Conservation (phyloP, 2,113 vertebrate genomes). For the Sialia sialis region DNA sequence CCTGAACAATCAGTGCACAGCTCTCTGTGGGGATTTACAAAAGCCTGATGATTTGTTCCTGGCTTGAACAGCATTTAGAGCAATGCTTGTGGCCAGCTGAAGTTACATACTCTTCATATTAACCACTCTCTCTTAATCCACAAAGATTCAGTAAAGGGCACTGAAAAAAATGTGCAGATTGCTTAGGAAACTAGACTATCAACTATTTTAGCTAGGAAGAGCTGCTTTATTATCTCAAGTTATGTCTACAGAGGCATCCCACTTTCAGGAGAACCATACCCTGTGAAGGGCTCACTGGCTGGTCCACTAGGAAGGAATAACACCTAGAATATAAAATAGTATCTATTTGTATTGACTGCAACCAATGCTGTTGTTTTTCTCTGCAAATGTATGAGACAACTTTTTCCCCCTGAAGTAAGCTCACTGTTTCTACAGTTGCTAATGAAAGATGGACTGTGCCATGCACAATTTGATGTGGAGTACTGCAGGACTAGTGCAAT, state of each 20-base stretch:
- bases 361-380: background rate
- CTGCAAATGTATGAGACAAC: background rate
- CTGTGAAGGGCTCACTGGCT: background rate
- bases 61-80: slow-evolving; percentile 3
- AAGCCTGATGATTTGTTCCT: background rate
- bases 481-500: background rate
- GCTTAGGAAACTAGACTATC: background rate
- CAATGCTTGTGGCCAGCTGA: background rate
- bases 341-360: background rate
- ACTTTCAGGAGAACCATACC: background rate
- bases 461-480: background rate
- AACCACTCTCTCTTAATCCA: slow-evolving; percentile 35
- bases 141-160: slow-evolving; percentile 24
- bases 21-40: slow-evolving; percentile 59
- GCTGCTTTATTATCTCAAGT: background rate
- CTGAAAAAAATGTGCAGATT: slow-evolving; percentile 12
- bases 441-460: background rate
- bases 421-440: background rate
- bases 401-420: background rate
- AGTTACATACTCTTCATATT: slow-evolving; percentile 47
- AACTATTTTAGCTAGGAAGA: background rate
- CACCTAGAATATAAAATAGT: background rate
- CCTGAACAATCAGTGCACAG: slow-evolving; percentile 30
- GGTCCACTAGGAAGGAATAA: background rate
- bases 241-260: background rate